phyloP scores from a whole-genome alignment of 2,888 invertebrate species.

The Lucinisca nassula region DNA sequence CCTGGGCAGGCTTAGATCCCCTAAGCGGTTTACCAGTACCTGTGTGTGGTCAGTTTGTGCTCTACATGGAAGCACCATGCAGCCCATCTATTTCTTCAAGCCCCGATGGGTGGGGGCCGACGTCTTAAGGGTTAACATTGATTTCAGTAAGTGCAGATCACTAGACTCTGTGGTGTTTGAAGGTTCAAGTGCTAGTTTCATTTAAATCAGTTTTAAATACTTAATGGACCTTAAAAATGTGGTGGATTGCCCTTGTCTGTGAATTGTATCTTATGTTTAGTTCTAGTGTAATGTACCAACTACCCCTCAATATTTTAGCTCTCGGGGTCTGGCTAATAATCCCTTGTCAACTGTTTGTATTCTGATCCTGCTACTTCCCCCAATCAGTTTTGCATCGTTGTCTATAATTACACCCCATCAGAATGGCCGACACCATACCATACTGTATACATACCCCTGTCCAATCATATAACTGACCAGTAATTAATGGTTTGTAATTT shows the following conservation, averaged over 20 bases:
- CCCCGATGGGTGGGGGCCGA: too few species aligned
- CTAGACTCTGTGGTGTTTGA: too few species aligned
- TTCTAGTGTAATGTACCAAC: not conserved
- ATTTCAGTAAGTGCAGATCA: too few species aligned
- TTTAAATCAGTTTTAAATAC: not conserved
- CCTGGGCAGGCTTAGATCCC: too few species aligned
- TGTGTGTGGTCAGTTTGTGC: too few species aligned
- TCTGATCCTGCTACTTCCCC: not conserved
- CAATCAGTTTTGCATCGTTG: not conserved
- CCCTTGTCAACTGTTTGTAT: not conserved
- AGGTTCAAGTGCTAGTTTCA: not conserved
- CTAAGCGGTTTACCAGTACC: too few species aligned
- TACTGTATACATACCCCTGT: not conserved
- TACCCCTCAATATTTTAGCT: not conserved
- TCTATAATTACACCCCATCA: slow-evolving; percentile 11
- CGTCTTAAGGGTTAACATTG: too few species aligned
- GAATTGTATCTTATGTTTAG: not conserved
- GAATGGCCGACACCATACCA: not conserved
- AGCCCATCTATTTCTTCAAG: too few species aligned
- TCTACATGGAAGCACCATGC: too few species aligned
- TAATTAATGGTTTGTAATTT: slow-evolving; percentile 43
- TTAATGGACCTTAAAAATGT: not conserved
- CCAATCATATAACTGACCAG: slow-evolving; percentile 24
- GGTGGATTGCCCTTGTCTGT: not conserved
- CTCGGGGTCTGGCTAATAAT: not conserved